These are phyloP conservation scores for Drosophila pseudoananassae DNA, from an alignment of 1,140 invertebrate species.

Conservation along the genomic window DNA sequence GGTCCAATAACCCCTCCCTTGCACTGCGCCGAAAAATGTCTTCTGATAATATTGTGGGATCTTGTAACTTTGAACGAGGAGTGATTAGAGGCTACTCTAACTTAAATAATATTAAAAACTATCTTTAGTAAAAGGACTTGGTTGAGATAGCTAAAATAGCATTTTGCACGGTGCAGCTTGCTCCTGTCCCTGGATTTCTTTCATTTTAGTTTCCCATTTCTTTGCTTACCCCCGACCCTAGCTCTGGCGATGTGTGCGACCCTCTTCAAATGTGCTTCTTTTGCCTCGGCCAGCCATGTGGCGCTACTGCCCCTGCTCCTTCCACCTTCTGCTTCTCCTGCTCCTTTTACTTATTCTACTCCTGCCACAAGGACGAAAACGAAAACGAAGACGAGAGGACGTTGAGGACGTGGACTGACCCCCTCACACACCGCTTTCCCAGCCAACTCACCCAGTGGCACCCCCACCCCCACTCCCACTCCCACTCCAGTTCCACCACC, in stretches of 20 bases:
- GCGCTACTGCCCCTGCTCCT: constrained; percentile 40
- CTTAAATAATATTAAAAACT: no score
- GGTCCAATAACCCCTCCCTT: constrained; percentile 36
- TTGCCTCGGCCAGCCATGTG: constrained; percentile 68
- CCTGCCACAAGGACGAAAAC: constrained; percentile 10
- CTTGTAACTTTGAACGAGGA: no score
- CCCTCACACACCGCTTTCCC: constrained; percentile 35
- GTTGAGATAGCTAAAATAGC: neutral
- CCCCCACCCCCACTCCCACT: neutral
- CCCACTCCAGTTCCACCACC: constrained; percentile 7
- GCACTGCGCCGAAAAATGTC: constrained; percentile 4
- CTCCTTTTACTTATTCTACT: constrained; percentile 1
- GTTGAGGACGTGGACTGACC: constrained; percentile 52
- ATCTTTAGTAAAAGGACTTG: no score
- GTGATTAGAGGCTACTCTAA: no score
- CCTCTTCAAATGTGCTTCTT: constrained; percentile 79
- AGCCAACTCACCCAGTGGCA: constrained; percentile 15
- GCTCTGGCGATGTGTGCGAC: constrained; percentile 65
- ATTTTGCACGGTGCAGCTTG: constrained; percentile 9
- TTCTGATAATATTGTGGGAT: no score
- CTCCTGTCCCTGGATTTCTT: constrained; percentile 68
- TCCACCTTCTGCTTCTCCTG: constrained; percentile 19
- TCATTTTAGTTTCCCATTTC: constrained; percentile 82
- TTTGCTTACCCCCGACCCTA: constrained; percentile 49
- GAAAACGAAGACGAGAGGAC: constrained; percentile 40